These are phyloP conservation scores for Rhynchonycteris naso DNA, from an alignment of 2,797 vertebrate genomes.

Conservation along the genomic window DNA sequence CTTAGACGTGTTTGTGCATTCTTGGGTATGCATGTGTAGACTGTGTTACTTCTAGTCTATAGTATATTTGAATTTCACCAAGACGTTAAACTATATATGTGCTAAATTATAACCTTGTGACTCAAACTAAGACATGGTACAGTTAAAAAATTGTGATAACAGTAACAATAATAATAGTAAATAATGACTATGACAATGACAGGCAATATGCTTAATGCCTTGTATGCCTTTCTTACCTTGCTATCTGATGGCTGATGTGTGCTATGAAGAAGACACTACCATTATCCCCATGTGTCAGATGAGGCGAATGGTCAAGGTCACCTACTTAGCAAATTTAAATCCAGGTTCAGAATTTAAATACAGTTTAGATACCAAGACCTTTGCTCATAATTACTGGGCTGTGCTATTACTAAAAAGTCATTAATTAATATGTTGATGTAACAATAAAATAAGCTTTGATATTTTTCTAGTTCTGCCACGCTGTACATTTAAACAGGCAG, in stretches of 20 bases:
- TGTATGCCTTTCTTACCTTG: not conserved
- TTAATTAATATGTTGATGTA: not conserved
- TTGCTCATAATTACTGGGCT: not conserved
- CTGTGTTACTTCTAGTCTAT: not conserved
- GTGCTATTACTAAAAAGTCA: not conserved
- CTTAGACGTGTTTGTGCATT: not conserved
- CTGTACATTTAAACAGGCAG: not conserved
- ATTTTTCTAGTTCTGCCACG: not conserved
- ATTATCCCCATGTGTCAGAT: not conserved
- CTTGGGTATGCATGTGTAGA: not conserved
- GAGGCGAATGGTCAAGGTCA: not conserved
- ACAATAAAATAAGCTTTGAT: not conserved
- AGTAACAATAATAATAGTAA: not conserved
- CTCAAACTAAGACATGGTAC: not conserved
- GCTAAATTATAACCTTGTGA: not conserved
- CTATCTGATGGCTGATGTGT: not conserved
- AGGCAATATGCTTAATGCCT: not conserved
- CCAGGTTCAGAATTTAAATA: conserved; percentile 2
- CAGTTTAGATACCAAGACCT: not conserved
- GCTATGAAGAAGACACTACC: not conserved
- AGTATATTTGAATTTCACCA: not conserved
- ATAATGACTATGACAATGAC: not conserved
- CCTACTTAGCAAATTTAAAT: not conserved
- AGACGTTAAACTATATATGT: not conserved
- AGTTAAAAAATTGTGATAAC: not conserved